phyloP scores from a whole-genome alignment of 1,140 invertebrate genomes.

The Penaeus chinensis region DNA sequence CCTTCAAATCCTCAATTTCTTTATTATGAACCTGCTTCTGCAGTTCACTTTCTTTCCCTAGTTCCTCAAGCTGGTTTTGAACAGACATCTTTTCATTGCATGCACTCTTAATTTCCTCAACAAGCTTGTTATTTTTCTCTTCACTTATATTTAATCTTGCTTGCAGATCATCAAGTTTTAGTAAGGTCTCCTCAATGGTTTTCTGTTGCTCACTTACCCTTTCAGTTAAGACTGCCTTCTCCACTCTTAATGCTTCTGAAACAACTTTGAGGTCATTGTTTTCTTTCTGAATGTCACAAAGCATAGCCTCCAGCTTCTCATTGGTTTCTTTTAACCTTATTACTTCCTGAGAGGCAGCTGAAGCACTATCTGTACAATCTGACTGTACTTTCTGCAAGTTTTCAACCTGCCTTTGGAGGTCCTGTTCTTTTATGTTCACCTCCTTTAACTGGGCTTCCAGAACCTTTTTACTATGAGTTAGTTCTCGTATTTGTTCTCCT shows the following conservation, averaged over 20 bases:
- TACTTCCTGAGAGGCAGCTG: slow-evolving; percentile 19
- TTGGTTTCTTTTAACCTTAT: slow-evolving; percentile 29
- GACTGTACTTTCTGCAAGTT: slow-evolving; percentile 2
- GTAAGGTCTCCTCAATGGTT: not conserved
- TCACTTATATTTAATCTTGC: not conserved
- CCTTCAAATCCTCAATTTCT: slow-evolving; percentile 25
- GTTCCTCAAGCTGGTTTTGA: slow-evolving; percentile 9
- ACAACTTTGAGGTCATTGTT: not conserved
- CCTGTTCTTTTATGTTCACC: not conserved
- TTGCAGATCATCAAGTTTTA: slow-evolving; percentile 24
- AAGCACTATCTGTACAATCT: not conserved
- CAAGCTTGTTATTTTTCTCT: slow-evolving; percentile 1
- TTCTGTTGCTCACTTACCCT: not conserved
- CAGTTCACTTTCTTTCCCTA: not conserved
- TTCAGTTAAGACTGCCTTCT: slow-evolving; percentile 8
- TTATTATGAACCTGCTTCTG: not conserved
- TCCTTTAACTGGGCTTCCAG: slow-evolving; percentile 24
- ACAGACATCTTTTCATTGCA: no score
- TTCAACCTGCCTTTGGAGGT: slow-evolving; percentile 23
- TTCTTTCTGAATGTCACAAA: slow-evolving; percentile 6
- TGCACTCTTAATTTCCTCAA: slow-evolving; percentile 1
- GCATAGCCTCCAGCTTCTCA: slow-evolving; percentile 14
- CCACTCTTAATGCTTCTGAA: not conserved
- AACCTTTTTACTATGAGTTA: not conserved
- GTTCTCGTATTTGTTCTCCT: slow-evolving; percentile 18